Evolutionary conservation across 2,113 vertebrate species (phyloP), one percentile per base, ranked within the genome.

Genomic region (Onychostruthus taczanowskii): DNA sequence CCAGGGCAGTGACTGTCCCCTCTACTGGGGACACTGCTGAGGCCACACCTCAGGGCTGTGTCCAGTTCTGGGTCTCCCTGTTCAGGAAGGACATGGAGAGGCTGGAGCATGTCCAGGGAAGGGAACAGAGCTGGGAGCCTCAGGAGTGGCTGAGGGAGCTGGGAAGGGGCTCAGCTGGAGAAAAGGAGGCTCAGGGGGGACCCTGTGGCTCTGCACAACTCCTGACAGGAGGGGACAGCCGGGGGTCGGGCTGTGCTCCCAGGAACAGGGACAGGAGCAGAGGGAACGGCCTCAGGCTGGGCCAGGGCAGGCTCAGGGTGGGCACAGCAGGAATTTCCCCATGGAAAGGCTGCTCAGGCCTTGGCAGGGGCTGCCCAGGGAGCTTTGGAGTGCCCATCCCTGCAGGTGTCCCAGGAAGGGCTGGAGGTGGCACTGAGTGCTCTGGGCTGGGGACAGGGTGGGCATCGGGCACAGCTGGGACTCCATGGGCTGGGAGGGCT

Each of bases 401-500:
- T 70, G 56, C 24, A 41, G 56, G 47, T 47, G 74, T 12, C n/a
- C 47, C 2, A n/a, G 74, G 47, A n/a, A 62, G 23, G 24, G 2
- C 58, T 88, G 76, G 31, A 11, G 8, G 26, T 58, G 67, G 30
- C 59, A 73, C 76, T 58, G 1, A 73, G 76, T 1, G 86, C 43
- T 73, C 68, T 58, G 85, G 75, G n/a, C 49, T 88, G 58, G 68
- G 50, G 33, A 66, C 52, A 44, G 7, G 52, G 68, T 44, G 68
- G 59, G 50, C 0, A 89, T 19, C 0, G 9, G 37, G 44, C 37
- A 81, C 77, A 39, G 50, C 13, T 24, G 13, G 52, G 37, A 13
- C 50, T 61, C 1, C 0, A 0, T n/a, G 78, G 50, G 3, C 39
- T 46, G 3, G 19, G 24, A 53, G 53, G n/a, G 5, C 1, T 47